Evolutionary conservation across 2,113 vertebrate species (phyloP), one percentile per base, ranked within the genome.

Genomic region (Tamias sibiricus): DNA sequence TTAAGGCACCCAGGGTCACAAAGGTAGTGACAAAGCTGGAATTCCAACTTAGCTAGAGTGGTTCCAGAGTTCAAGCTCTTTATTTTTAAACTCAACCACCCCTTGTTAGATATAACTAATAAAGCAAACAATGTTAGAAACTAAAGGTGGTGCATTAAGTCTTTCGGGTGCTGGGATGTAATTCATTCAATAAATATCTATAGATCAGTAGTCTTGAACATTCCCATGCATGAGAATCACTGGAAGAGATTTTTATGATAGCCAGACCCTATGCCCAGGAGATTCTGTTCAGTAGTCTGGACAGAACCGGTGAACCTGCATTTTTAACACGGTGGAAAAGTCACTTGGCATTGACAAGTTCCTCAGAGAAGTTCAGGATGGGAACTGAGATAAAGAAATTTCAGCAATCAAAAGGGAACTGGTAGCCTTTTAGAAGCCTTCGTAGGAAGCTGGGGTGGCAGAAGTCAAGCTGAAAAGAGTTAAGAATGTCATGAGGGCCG

Each of bases 51-150:
- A 49, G 66, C n/a, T 20, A n/a, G 69, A 83, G 8, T 19, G 17
- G 8, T 16, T 91, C 77, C 24, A 87, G 49, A 66, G 4, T 1
- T 28, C 71, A 9, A 30, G 9, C 2, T 93, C 30, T 77, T 47
- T 37, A n/a, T 87, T 30, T 44, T 28, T 52, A 35, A 35, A 82
- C 20, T 79, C 54, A 88, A 11, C 54, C 2, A 32, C 26, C 32
- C 94, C 30, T 94, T 54, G 40, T 1, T 26, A 32, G 6, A 32
- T 37, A 22, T 59, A 47, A 75, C 28, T 68, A 52, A 44, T n/a
- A 88, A 87, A 82, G 37, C 62, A 57, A 86, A 94, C 22, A 59
- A 82, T 81, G 8, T 42, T 44, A 37, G 42, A 92, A 92, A 85
- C 19, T 22, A 37, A 95, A 57, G 28, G 59, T 28, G 3, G 47